Base-by-base conservation (phyloP, 2,797 vertebrate species). In the Garrulus glandarius region DNA sequence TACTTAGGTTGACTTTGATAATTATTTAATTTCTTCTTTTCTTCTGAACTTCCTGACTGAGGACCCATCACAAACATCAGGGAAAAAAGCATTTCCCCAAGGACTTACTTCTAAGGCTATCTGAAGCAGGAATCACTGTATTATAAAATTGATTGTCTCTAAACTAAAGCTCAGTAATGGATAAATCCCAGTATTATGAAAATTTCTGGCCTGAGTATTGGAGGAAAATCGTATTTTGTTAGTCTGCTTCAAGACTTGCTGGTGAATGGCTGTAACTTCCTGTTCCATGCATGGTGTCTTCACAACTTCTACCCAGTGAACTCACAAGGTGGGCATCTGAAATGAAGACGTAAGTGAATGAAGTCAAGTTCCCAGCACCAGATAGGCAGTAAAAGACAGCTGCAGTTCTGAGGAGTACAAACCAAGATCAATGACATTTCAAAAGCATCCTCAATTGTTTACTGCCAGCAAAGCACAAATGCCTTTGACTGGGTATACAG, bases 361-460 rank as follows among this genome's bases (percentile, higher is more conserved):
- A 71, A 93, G 17, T 29, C 56, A 75, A 39, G 36, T 24, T 84
- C 23, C 21, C 55, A 78, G 74, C 34, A 72, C 30, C 23, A 84
- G 24, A 6, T 21, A 68, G 36, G 50, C 37, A 81, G 30, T 68
- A 75, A 77, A 92, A 84, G 83, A 88, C 57, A 84, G 65, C 30
- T 81, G 57, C 39, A 52, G 11, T 46, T 83, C 68, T 49, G 80
- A 90, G 41, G 21, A 63, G 37, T 46, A 70, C 36, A 53, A 70
- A 87, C 22, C 6, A 68, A 75, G 61, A 90, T 75, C 85, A 74
- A n/a, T 61, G 68, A 68, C 77, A 84, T 88, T 92, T 90, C 68
- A 71, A 78, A 94, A 94, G 69, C 77, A 75, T 21, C 34, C 53
- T 84, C 53, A 86, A 88, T 50, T 84, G 77, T 92, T 88, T 90